Base-by-base conservation (phyloP, 2,797 vertebrate species). In the Onychomys torridus region DNA sequence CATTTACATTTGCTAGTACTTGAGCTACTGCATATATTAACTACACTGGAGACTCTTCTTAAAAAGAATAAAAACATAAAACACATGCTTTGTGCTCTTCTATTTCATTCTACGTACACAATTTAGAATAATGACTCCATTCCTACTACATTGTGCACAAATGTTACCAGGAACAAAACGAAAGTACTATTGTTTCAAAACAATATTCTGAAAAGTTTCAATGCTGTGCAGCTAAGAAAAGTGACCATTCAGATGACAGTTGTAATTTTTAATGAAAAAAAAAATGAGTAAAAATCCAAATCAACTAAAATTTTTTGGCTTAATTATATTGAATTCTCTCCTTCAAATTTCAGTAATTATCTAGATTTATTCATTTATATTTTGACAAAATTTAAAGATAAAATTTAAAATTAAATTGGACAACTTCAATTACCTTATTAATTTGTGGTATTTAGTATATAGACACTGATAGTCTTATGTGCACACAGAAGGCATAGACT, bases 1-100 rank as follows among this genome's bases (percentile, higher is more conserved):
- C 98, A 98, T 99, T 98, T 99, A 99, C 98, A 99, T 99, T 98
- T 97, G 97, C 98, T 98, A 98, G 98, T 96, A 95, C 98, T 98
- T 94, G 97, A 98, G 98, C 98, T 97, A 97, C 98, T 98, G 99
- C 98, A 99, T 99, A 98, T 95, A 99, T 99, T 99, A 98, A 97
- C 98, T 94, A 96, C 97, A 97, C 96, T 97, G 96, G 94, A 98
- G 97, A 94, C 86, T 25, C 94, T 97, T 95, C 98, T 98, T 95
- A 96, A 97, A 98, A 98, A 92, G 95, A 49, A 93, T 6, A 93
- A 98, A 97, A 97, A 91, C 96, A 93, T 78, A 91, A 92, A 98
- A 97, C 96, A 90, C 96, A 93, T 82, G 93, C 97, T 98, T 98
- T 97, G 97, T 97, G 97, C 93, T 96, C 97, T 97, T 97, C 90